phyloP scores from a whole-genome alignment of 2,888 invertebrate species.

The Tridacna gigas region DNA sequence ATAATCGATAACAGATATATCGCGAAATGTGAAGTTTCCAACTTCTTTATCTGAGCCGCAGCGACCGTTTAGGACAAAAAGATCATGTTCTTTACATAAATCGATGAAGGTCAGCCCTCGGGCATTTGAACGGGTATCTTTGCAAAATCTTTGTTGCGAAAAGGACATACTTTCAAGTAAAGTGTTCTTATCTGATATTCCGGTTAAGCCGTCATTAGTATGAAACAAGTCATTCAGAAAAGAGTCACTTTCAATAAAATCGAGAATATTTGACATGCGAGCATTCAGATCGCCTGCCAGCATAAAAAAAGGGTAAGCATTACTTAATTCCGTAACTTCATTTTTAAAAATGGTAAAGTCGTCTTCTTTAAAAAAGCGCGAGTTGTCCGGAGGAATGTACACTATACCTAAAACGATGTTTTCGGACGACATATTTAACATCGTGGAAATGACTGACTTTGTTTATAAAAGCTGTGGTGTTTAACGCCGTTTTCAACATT shows the following conservation, averaged over 20 bases:
- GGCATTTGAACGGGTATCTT: constrained; percentile 5
- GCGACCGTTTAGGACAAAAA: constrained; percentile 3
- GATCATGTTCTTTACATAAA: not conserved
- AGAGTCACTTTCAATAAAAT: constrained; percentile 18
- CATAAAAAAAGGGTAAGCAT: not conserved
- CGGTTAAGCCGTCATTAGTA: constrained; percentile 10
- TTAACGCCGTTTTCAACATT: no score
- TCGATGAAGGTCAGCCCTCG: not conserved
- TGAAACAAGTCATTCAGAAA: constrained; percentile 27
- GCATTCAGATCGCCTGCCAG: constrained; percentile 2
- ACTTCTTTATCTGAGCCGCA: not conserved
- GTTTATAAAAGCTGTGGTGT: no score
- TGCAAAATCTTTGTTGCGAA: not conserved
- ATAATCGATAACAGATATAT: constrained; percentile 23
- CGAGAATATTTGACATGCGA: constrained; percentile 1
- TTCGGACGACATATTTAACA: no score
- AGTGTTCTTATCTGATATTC: not conserved
- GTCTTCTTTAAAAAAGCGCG: not conserved
- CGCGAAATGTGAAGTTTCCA: constrained; percentile 15
- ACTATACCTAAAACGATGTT: not conserved
- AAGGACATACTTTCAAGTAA: not conserved
- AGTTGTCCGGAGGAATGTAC: not conserved
- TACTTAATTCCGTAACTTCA: not conserved
- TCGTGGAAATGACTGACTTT: no score
- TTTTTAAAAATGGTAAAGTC: not conserved